These are phyloP conservation scores for Iguana delicatissima DNA, from an alignment of 2,797 vertebrate species.

Conservation along the genomic window DNA sequence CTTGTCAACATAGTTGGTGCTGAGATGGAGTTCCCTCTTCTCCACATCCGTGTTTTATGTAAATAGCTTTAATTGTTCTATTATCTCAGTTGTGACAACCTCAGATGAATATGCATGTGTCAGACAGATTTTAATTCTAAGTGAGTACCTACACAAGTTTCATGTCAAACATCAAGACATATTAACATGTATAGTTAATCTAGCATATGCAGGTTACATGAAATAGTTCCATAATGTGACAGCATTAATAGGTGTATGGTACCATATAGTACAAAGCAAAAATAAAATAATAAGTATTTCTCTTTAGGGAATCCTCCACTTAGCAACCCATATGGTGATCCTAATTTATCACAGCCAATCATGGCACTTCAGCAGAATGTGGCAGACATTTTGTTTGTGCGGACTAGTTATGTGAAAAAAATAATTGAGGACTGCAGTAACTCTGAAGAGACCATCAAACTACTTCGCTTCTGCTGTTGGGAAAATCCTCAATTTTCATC, in stretches of 20 bases:
- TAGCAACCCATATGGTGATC: conserved; percentile 96
- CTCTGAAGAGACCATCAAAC: conserved; percentile 97
- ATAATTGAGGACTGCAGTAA: conserved; percentile 99
- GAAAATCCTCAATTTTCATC: conserved; percentile 99
- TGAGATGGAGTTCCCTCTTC: neutral
- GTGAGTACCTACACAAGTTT: neutral
- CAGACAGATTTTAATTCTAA: neutral
- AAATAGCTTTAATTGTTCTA: conserved; percentile 30
- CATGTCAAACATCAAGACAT: neutral
- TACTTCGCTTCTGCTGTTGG: conserved; percentile 99
- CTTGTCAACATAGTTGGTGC: neutral
- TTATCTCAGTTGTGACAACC: neutral
- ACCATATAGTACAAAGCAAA: neutral
- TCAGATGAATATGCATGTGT: neutral
- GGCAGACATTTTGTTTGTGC: conserved; percentile 97
- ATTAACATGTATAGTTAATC: neutral
- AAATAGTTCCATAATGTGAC: conserved; percentile 9
- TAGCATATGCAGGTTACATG: neutral
- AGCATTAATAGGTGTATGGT: neutral
- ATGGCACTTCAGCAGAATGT: conserved; percentile 98
- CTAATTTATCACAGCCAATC: conserved; percentile 95
- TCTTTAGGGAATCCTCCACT: conserved; percentile 96
- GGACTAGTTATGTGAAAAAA: conserved; percentile 99
- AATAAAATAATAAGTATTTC: conserved; percentile 56
- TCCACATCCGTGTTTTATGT: conserved; percentile 20